Percentiles rank a stretch among this genome's conserved stretches.
phyloP scores from a whole-genome alignment of 1,140 invertebrate species.

The Anastatus disparis region DNA sequence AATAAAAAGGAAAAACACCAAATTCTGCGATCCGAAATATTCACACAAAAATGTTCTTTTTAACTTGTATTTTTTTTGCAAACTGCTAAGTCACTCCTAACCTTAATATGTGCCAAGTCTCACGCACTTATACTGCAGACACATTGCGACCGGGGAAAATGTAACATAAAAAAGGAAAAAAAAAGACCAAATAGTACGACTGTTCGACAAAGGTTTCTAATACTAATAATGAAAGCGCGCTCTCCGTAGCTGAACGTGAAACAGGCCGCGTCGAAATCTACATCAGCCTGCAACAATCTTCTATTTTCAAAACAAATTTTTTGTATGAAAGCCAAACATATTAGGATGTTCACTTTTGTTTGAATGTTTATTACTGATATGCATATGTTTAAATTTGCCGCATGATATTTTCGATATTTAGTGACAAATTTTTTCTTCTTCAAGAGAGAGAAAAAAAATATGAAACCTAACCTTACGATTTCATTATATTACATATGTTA shows the following conservation, averaged over 20 bases:
- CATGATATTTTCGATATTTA: too few relatives aligned
- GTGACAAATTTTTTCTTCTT: too few relatives aligned
- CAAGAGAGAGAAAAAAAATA: neutral
- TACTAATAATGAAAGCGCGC: too few relatives aligned
- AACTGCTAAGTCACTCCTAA: constrained; percentile 36
- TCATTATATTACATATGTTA: neutral
- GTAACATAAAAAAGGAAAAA: constrained; percentile 8
- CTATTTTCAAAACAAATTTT: too few relatives aligned
- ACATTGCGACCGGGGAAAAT: neutral
- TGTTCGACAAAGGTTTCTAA: neutral
- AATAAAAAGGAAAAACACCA: neutral
- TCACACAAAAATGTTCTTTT: neutral
- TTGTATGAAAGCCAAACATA: too few relatives aligned
- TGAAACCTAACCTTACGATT: constrained; percentile 27
- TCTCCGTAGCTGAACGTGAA: too few relatives aligned
- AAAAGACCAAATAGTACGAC: neutral
- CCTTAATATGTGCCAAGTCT: neutral
- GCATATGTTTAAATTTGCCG: too few relatives aligned
- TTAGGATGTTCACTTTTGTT: too few relatives aligned
- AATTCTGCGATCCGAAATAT: neutral
- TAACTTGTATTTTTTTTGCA: constrained; percentile 17
- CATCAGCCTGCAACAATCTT: too few relatives aligned
- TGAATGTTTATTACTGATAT: too few relatives aligned
- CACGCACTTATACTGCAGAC: too few relatives aligned
- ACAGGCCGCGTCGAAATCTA: neutral